Conservation (phyloP, 2,113 vertebrate genomes). For the Halichoerus grypus region DNA sequence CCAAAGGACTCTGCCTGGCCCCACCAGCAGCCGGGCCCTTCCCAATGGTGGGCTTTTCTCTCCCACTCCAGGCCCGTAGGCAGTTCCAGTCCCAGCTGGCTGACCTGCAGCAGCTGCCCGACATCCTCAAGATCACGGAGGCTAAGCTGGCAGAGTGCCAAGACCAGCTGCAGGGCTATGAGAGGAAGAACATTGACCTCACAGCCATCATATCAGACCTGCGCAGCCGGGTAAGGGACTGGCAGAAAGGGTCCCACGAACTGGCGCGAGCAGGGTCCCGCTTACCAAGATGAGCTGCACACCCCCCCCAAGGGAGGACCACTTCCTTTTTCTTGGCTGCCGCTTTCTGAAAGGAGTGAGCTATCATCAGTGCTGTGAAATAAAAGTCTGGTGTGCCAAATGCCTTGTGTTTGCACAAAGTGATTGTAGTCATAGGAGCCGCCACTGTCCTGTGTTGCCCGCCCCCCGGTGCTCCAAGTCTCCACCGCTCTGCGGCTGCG, state of each 20-base stretch:
- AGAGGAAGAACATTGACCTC: conserved; percentile 92
- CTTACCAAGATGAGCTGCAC: conserved; percentile 77
- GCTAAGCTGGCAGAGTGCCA: conserved; percentile 92
- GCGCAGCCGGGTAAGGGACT: conserved; percentile 92
- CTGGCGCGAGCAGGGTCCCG: conserved; percentile 53
- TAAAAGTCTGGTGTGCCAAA: conserved; percentile 86
- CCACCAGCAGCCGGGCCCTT: neutral
- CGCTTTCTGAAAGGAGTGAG: conserved; percentile 87
- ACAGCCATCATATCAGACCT: conserved; percentile 90
- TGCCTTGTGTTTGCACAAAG: conserved; percentile 82
- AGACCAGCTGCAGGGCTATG: conserved; percentile 89
- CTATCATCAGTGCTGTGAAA: conserved; percentile 86
- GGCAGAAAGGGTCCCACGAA: conserved; percentile 82
- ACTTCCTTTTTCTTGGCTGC: conserved; percentile 83
- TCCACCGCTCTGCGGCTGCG: neutral
- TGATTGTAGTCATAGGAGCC: conserved; percentile 65
- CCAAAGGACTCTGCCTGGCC: neutral
- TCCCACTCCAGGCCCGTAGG: conserved; percentile 83
- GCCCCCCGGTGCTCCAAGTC: neutral
- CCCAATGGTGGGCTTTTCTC: neutral
- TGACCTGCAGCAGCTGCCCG: conserved; percentile 93
- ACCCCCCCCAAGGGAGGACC: conserved; percentile 77
- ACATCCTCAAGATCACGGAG: conserved; percentile 90
- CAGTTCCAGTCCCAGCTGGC: conserved; percentile 90
- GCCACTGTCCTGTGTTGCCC: neutral